These are phyloP conservation scores for Batillaria attramentaria DNA, from an alignment of 1,140 invertebrate genomes.

Conservation along the genomic window DNA sequence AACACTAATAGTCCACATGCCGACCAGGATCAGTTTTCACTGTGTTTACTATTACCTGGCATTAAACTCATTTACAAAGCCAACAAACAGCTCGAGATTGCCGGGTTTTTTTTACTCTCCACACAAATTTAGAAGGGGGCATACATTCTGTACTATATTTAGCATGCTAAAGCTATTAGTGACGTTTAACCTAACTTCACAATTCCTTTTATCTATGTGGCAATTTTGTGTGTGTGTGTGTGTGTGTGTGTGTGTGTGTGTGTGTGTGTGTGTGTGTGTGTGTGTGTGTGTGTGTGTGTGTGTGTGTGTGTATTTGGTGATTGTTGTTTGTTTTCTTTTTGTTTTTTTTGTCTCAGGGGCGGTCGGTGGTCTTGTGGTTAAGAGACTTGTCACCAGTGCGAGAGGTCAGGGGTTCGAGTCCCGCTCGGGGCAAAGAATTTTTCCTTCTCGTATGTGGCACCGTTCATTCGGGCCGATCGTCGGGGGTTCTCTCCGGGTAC, in stretches of 20 bases:
- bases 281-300: neutral
- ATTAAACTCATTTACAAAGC: neutral
- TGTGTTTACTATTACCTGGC: neutral
- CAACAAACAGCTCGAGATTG: neutral
- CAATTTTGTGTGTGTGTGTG: neutral
- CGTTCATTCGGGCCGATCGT: neutral
- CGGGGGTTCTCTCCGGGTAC: too few species aligned
- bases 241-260: neutral
- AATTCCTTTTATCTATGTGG: neutral
- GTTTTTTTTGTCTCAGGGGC: neutral
- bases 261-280: slow-evolving; percentile 5
- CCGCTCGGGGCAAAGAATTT: too few species aligned
- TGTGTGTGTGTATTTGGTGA: neutral
- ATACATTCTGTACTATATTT: neutral
- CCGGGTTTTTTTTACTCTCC: neutral
- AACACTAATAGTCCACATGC: too few species aligned
- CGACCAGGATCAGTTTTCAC: too few species aligned
- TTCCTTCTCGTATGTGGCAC: neutral
- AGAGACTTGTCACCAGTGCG: too few species aligned
- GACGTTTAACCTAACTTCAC: neutral
- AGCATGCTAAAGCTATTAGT: neutral
- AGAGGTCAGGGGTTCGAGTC: too few species aligned
- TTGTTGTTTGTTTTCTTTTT: neutral
- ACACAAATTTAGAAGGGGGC: neutral
- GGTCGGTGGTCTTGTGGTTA: neutral